These are phyloP conservation scores for Trogon melanurus DNA, from an alignment of 2,113 vertebrate species.

Conservation along the genomic window DNA sequence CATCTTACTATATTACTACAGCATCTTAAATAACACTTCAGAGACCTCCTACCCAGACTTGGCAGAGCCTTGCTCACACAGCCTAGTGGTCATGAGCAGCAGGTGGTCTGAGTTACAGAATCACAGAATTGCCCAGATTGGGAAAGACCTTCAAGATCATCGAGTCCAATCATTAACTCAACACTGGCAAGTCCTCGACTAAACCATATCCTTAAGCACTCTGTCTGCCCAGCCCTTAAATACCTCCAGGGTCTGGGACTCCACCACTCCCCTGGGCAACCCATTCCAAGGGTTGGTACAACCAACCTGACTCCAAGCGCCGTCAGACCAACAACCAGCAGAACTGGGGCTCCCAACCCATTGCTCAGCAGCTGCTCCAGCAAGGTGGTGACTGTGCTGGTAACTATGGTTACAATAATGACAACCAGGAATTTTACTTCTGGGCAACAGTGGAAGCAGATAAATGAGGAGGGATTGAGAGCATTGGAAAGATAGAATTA, in stretches of 20 bases:
- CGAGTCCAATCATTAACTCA: too few relatives aligned
- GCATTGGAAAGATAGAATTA: constrained; percentile 90
- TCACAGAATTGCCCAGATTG: too few relatives aligned
- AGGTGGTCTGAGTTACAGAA: not conserved
- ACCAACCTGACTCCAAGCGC: constrained; percentile 98
- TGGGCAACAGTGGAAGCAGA: constrained; percentile 99
- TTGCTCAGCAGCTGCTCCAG: constrained; percentile 98
- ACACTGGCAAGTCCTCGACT: too few relatives aligned
- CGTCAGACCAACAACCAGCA: constrained; percentile 99
- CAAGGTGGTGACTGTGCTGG: constrained; percentile 98
- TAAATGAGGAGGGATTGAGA: constrained; percentile 85
- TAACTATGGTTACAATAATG: constrained; percentile 95
- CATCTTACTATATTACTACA: not conserved
- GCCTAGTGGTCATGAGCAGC: not conserved
- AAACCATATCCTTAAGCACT: too few relatives aligned
- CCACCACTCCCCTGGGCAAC: too few relatives aligned
- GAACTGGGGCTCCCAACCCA: constrained; percentile 99
- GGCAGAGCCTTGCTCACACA: not conserved
- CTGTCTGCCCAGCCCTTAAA: too few relatives aligned
- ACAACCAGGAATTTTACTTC: constrained; percentile 79
- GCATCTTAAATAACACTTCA: not conserved
- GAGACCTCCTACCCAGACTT: not conserved
- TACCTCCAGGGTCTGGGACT: too few relatives aligned
- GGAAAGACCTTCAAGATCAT: too few relatives aligned
- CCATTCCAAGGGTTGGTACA: constrained; percentile 77